Conservation (phyloP, 2,888 invertebrate genomes). For the Tetragonisca angustula region DNA sequence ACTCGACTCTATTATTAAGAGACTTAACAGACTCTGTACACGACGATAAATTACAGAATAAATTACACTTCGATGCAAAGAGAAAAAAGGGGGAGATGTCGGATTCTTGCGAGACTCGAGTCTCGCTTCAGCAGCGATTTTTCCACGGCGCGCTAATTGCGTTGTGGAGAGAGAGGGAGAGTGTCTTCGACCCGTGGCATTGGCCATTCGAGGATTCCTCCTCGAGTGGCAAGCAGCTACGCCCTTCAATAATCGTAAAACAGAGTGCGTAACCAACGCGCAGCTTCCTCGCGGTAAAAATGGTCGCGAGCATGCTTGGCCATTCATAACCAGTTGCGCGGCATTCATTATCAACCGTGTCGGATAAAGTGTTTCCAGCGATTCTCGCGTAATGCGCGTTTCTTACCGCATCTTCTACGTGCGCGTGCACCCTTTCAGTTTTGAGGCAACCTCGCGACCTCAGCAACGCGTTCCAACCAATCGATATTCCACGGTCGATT, state of each 20-base stretch:
- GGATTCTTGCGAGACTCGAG: slow-evolving; percentile 13
- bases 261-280: slow-evolving; percentile 68
- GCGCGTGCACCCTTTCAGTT: slow-evolving; percentile 41
- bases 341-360: slow-evolving; percentile 78
- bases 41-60: background rate
- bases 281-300: slow-evolving; percentile 70
- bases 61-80: background rate
- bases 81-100: background rate
- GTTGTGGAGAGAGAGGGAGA: background rate
- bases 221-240: slow-evolving; percentile 65
- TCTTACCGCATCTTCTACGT: slow-evolving; percentile 30
- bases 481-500: slow-evolving; percentile 48
- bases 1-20: background rate
- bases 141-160: slow-evolving; percentile 29
- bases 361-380: slow-evolving; percentile 74
- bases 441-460: slow-evolving; percentile 47
- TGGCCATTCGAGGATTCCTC: slow-evolving; percentile 30
- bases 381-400: slow-evolving; percentile 68
- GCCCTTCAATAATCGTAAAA: slow-evolving; percentile 81
- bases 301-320: slow-evolving; percentile 70
- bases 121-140: background rate
- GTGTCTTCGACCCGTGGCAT: background rate
- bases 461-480: slow-evolving; percentile 27
- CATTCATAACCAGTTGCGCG: slow-evolving; percentile 80
- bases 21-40: background rate